phyloP scores from a whole-genome alignment of 2,888 invertebrate genomes.

The Hemistola chrysoprasaria region DNA sequence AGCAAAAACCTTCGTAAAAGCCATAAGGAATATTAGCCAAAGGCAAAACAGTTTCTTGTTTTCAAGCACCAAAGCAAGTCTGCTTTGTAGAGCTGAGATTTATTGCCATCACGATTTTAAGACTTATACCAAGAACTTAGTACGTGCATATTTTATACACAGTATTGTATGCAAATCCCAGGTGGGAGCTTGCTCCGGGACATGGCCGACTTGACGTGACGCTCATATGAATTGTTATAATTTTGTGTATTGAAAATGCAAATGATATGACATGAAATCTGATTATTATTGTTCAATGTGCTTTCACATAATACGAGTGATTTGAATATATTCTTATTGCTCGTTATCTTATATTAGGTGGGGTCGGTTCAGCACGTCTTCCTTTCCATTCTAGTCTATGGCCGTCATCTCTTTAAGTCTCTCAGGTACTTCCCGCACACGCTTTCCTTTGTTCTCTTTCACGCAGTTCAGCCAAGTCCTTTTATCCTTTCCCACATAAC shows the following conservation, averaged over 20 bases:
- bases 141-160: conserved; percentile 18
- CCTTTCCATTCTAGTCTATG: too few species aligned
- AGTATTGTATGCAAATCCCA: conserved; percentile 53
- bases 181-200: conserved; percentile 27
- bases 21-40: background rate
- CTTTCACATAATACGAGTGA: conserved; percentile 16
- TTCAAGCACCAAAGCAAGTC: conserved; percentile 1
- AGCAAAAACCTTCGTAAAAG: conserved; percentile 4
- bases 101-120: conserved; percentile 11
- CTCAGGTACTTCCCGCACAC: too few species aligned
- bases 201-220: conserved; percentile 29
- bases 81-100: conserved; percentile 5
- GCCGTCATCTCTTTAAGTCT: too few species aligned
- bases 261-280: conserved; percentile 5
- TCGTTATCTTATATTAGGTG: too few species aligned
- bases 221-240: conserved; percentile 26
- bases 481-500: too few species aligned
- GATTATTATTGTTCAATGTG: background rate
- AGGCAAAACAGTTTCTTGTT: conserved; percentile 5
- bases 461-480: too few species aligned
- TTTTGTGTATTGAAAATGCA: too few species aligned
- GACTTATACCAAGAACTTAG: conserved; percentile 19
- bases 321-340: too few species aligned
- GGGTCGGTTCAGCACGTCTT: too few species aligned
- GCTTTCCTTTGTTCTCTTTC: too few species aligned